Evolutionary conservation across 2,797 vertebrate species (phyloP), one percentile per base, ranked within the genome.

Genomic region (Spatula versicolor): DNA sequence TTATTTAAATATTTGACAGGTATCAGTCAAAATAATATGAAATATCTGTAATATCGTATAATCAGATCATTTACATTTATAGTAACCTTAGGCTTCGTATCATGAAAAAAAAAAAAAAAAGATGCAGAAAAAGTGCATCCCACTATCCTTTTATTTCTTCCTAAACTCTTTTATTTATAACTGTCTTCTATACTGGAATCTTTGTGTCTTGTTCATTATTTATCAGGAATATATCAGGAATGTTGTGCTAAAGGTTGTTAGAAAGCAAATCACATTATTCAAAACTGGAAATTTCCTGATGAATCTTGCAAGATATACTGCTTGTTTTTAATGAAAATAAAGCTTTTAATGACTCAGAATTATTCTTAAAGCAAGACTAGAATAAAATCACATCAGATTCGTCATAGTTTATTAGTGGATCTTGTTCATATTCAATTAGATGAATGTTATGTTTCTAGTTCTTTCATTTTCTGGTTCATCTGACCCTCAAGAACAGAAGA

Each of bases 1-100:
- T 41, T 59, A 55, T 88, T 81, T 93, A 79, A 88, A 87, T 89
- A 74, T 39, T 93, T 96, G 75, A 72, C 83, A 74, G 35, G 4
- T 75, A 74, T 66, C 56, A 89, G 50, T 95, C 26, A 67, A 73
- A 88, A 91, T 50, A 11, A 46, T 58, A 59, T 5, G 39, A 71
- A 78, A 30, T 50, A 28, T 54, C 67, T 77, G 22, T 31, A 87
- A 11, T 67, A 79, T 35, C 10, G 5, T 30, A 58, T 10, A 62
- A 46, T 19, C 67, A 35, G 48, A 39, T 80, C 39, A 23, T 50
- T 82, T 58, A 35, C 5, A 23, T 54, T 82, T 58, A n/a, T 18
- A 73, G 19, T 50, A 58, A 73, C 21, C 62, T 68, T 8, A 78
- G 43, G 7, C 6, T 83, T 78, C 6, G 6, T 41, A 43, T 79